Base-by-base conservation (phyloP, 1,140 invertebrate species). In the Drosophila truncata region DNA sequence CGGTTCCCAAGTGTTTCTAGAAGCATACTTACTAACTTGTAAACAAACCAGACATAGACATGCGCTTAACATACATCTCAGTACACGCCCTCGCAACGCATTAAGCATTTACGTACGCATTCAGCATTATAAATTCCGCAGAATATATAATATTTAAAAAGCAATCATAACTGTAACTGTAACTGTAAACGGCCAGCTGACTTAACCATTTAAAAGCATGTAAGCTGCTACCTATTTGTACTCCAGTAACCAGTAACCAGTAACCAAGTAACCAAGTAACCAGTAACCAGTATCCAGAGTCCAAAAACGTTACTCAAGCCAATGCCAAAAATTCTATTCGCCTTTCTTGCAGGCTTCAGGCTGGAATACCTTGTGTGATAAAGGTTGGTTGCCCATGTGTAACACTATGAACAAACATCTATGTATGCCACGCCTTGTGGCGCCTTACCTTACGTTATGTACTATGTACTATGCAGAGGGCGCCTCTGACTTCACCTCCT, bases 281-380 rank as follows among this genome's bases (percentile, higher is more conserved):
- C 41, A 20, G 46, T 49, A 54, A 54, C 50, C 52, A 55, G 33
- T 55, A 37, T 7, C 27, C 49, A 31, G 49, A 18, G n/a, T 50
- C 49, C 49, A 31, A 50, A 50, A 85, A 70, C 47, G 74, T 69
- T 77, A 77, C 58, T 88, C 79, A 84, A 88, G 80, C 63, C 72
- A 81, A 80, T 55, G 84, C 62, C 62, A 81, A 83, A 77, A 65
- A 80, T 87, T 87, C 59, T 88, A 84, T 84, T 88, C 73, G 80
- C 73, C 91, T 91, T 73, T 91, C 78, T 91, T 92, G 72, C 85
- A 93, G 91, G 84, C 87, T 88, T 86, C 85, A 91, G 87, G 73
- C 91, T 92, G 91, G 91, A 91, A 86, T 91, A 92, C 79, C 90
- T 91, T 82, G 86, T 90, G 80, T 91, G 91, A 91, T 91, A 91